phyloP scores from a whole-genome alignment of 2,888 invertebrate genomes.

The Coleophora flavipennella region DNA sequence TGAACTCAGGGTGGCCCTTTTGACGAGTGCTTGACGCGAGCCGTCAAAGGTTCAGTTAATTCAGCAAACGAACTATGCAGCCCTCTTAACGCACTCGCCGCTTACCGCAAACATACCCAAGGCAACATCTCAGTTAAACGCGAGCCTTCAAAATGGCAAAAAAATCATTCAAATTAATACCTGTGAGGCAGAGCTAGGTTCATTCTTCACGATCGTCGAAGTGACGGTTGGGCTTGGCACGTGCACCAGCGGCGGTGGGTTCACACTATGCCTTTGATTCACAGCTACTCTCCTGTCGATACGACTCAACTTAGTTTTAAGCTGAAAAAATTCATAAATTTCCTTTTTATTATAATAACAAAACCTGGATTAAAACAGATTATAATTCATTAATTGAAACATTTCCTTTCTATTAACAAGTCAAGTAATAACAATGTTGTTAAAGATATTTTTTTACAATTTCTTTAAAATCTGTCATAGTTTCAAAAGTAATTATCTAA shows the following conservation, averaged over 20 bases:
- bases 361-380: background rate
- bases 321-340: constrained; percentile 52
- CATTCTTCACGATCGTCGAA: constrained; percentile 24
- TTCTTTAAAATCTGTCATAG: no score
- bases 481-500: no score
- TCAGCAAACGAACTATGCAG: no score
- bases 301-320: constrained; percentile 76
- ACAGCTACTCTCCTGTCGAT: constrained; percentile 74
- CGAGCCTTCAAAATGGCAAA: no score
- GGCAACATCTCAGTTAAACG: no score
- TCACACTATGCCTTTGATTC: constrained; percentile 50
- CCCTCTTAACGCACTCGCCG: no score
- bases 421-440: no score
- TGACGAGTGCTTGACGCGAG: no score
- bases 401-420: background rate
- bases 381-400: background rate
- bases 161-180: constrained; percentile 15
- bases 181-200: constrained; percentile 25
- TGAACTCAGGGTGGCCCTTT: no score
- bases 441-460: no score
- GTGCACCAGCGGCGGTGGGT: constrained; percentile 29
- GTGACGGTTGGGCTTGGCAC: constrained; percentile 26
- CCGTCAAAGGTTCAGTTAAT: no score
- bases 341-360: background rate
- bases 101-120: no score